Percentiles rank a stretch among this genome's conserved stretches.
Conservation (phyloP, 2,797 vertebrate species). For the Tenualosa ilisha region DNA sequence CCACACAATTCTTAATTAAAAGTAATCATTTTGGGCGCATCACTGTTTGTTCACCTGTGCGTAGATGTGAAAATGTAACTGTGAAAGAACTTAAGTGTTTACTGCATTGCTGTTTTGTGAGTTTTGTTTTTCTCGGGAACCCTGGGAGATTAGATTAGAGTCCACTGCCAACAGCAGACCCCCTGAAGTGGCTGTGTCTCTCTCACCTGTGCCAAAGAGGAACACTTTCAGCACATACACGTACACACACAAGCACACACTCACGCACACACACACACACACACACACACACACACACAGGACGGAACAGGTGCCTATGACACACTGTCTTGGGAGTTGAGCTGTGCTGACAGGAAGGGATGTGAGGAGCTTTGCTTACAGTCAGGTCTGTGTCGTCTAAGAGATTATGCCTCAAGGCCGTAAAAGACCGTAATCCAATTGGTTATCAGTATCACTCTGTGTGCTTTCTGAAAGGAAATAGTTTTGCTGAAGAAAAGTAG, state of each 20-base stretch:
- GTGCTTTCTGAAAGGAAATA: background rate
- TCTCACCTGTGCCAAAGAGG: slow-evolving; percentile 19
- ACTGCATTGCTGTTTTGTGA: background rate
- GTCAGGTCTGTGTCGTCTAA: background rate
- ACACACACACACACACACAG: background rate
- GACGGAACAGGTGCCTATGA: slow-evolving; percentile 6
- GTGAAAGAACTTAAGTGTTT: background rate
- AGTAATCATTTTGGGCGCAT: background rate
- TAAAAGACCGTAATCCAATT: background rate
- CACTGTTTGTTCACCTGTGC: background rate
- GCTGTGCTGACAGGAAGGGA: background rate
- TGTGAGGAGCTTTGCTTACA: background rate
- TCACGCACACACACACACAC: background rate
- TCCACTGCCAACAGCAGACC: background rate
- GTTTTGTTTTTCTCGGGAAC: background rate
- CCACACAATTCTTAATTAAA: background rate
- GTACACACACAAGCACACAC: background rate
- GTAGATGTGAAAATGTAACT: background rate
- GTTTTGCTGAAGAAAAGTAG: background rate
- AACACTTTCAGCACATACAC: background rate
- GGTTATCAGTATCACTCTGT: background rate
- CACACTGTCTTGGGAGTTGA: background rate
- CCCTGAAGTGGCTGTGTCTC: background rate
- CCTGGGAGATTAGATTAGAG: background rate
- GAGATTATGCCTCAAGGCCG: background rate